Percentiles rank a stretch among this genome's conserved stretches.
phyloP scores from a whole-genome alignment of 1,140 invertebrate genomes.

The Chionoecetes opilio region DNA sequence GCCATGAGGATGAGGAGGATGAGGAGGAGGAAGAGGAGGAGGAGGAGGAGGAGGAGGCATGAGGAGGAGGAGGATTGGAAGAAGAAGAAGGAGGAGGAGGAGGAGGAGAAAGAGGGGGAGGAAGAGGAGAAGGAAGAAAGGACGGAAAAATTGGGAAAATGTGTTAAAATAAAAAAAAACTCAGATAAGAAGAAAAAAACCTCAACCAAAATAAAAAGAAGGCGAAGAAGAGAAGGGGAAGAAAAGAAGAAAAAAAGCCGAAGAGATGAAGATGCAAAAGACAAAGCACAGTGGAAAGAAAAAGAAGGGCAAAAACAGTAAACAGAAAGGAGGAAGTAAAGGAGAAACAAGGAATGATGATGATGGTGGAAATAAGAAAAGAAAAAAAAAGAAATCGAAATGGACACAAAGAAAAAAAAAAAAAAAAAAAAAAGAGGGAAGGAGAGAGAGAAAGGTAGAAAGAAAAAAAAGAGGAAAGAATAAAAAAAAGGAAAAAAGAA shows the following conservation, averaged over 20 bases:
- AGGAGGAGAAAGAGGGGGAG: background rate
- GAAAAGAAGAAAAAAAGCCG: background rate
- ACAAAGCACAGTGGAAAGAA: background rate
- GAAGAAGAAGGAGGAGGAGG: background rate
- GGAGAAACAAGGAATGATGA: background rate
- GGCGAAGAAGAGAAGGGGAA: background rate
- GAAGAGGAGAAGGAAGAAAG: no score
- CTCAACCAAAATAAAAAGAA: no score
- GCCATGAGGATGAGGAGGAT: background rate
- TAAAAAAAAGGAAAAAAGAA: no score
- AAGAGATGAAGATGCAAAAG: background rate
- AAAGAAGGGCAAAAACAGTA: background rate
- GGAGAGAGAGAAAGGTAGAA: no score
- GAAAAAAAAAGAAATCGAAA: background rate
- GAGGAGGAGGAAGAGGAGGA: background rate
- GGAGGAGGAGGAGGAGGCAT: background rate
- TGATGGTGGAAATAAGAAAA: background rate
- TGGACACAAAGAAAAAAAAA: background rate
- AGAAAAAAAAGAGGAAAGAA: background rate
- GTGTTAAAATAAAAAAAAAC: no score
- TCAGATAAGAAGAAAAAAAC: background rate
- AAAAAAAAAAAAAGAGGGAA: background rate
- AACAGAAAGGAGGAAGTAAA: background rate
- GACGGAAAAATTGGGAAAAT: background rate
- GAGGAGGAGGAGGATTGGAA: background rate